These are phyloP conservation scores for Zaprionus nigranus DNA, from an alignment of 1,140 invertebrate species.

Conservation along the genomic window DNA sequence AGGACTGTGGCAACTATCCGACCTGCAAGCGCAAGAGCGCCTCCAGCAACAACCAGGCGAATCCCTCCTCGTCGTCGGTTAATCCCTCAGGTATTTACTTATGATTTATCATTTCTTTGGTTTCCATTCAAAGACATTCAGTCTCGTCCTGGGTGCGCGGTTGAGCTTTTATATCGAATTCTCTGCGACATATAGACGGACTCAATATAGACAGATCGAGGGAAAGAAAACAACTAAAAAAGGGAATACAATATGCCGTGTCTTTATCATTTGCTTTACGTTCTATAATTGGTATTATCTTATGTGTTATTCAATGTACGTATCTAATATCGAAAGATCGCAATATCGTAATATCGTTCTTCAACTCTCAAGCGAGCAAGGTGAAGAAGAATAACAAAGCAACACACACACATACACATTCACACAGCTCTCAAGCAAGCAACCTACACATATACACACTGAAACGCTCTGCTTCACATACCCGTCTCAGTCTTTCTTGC, in stretches of 20 bases:
- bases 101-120: slow-evolving; percentile 49
- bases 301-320: not conserved
- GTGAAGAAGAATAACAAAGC: slow-evolving; percentile 15
- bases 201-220: not conserved
- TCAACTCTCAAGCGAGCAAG: slow-evolving; percentile 5
- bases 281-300: not conserved
- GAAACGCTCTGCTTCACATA: slow-evolving; percentile 22
- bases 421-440: slow-evolving; percentile 9
- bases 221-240: not conserved
- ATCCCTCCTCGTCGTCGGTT: slow-evolving; percentile 73
- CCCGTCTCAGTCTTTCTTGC: not conserved
- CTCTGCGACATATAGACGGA: not conserved
- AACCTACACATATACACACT: slow-evolving; percentile 12
- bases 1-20: slow-evolving; percentile 88
- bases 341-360: slow-evolving; percentile 9
- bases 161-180: slow-evolving; percentile 12
- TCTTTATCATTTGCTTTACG: slow-evolving; percentile 9
- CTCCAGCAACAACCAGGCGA: slow-evolving; percentile 53
- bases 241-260: not conserved
- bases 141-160: slow-evolving; percentile 16
- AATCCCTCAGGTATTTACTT: slow-evolving; percentile 84
- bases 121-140: slow-evolving; percentile 23
- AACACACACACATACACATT: slow-evolving; percentile 15
- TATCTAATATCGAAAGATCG: slow-evolving; percentile 3
- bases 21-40: slow-evolving; percentile 87